These are phyloP conservation scores for Cataglyphis cursor DNA, from an alignment of 2,888 invertebrate species.

Conservation along the genomic window DNA sequence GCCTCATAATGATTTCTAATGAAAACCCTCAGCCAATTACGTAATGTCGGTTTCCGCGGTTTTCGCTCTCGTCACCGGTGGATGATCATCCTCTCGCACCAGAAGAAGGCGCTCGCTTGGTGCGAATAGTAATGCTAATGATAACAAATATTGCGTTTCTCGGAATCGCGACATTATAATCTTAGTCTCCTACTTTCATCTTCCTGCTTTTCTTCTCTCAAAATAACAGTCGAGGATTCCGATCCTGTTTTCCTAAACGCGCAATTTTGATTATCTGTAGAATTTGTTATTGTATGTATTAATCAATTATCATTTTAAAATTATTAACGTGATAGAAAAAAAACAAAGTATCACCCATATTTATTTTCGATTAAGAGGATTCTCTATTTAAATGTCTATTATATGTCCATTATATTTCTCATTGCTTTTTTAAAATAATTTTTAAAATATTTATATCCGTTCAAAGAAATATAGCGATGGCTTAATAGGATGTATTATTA, in stretches of 20 bases:
- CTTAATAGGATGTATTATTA: constrained; percentile 43
- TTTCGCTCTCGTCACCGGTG: constrained; percentile 35
- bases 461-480: constrained; percentile 18
- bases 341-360: neutral
- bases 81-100: constrained; percentile 42
- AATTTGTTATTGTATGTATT: no score
- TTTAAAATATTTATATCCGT: constrained; percentile 11
- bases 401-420: neutral
- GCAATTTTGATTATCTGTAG: no score
- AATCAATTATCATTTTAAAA: neutral
- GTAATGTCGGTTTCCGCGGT: constrained; percentile 66
- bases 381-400: neutral
- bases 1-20: constrained; percentile 72
- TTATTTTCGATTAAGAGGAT: neutral
- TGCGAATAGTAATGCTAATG: constrained; percentile 75
- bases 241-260: neutral
- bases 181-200: constrained; percentile 51
- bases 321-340: neutral
- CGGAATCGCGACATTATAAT: constrained; percentile 65
- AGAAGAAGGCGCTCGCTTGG: neutral
- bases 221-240: neutral
- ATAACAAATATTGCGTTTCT: constrained; percentile 71
- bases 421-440: neutral
- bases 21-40: constrained; percentile 66
- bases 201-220: constrained; percentile 17